These are phyloP conservation scores for Drosophila funebris DNA, from an alignment of 1,140 invertebrate genomes.

Conservation along the genomic window DNA sequence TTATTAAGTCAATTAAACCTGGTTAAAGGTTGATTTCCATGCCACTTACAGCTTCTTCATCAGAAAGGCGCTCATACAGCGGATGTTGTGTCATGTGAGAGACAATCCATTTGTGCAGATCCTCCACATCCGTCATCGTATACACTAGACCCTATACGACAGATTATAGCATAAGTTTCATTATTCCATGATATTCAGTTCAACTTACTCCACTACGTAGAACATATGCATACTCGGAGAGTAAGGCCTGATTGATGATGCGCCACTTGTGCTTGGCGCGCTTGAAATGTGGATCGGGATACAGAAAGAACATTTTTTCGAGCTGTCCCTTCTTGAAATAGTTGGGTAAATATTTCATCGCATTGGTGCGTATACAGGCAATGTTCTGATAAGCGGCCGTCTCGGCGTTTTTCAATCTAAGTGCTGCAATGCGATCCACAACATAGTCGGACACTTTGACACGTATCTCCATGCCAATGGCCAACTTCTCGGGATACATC, in stretches of 20 bases:
- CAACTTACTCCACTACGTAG: slow-evolving; percentile 90
- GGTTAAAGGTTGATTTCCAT: background rate
- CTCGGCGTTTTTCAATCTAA: slow-evolving; percentile 89
- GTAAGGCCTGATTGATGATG: slow-evolving; percentile 96
- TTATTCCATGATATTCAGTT: background rate
- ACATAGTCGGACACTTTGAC: slow-evolving; percentile 99
- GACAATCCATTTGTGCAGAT: slow-evolving; percentile 99
- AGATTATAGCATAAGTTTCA: background rate
- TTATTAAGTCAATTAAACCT: background rate
- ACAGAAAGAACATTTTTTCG: slow-evolving; percentile 99
- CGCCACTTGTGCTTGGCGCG: slow-evolving; percentile 99
- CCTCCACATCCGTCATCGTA: slow-evolving; percentile 98
- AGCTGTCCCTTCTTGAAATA: slow-evolving; percentile 98
- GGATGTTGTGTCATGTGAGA: slow-evolving; percentile 96
- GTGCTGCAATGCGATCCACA: slow-evolving; percentile 95
- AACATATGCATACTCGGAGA: slow-evolving; percentile 99
- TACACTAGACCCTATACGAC: slow-evolving; percentile 93
- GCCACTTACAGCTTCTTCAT: slow-evolving; percentile 89
- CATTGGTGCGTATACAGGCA: slow-evolving; percentile 97
- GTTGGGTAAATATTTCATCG: slow-evolving; percentile 99
- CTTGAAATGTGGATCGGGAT: slow-evolving; percentile 99
- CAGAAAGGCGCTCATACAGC: slow-evolving; percentile 91
- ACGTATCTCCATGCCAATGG: slow-evolving; percentile 98
- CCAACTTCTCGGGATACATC: slow-evolving; percentile 95
- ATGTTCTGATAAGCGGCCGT: slow-evolving; percentile 94